Conservation (phyloP, 2,888 invertebrate genomes). For the Criorhina ranunculi region DNA sequence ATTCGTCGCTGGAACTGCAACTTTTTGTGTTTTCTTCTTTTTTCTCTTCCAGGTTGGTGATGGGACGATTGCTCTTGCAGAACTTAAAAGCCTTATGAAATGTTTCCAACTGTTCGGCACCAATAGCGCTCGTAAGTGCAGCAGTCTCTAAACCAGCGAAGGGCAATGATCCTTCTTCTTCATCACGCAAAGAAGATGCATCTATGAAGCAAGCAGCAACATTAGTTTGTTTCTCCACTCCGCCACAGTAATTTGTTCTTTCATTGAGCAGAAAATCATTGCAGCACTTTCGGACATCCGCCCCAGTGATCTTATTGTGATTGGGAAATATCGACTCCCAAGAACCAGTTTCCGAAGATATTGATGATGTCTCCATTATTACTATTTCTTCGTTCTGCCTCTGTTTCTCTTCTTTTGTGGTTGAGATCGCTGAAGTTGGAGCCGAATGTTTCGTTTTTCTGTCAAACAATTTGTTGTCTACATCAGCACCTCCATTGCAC, state of each 20-base stretch:
- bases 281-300: slow-evolving; percentile 84
- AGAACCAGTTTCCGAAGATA: slow-evolving; percentile 88
- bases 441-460: slow-evolving; percentile 61
- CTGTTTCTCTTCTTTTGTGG: slow-evolving; percentile 87
- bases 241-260: slow-evolving; percentile 79
- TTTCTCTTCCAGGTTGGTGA: slow-evolving; percentile 33
- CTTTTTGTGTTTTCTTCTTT: slow-evolving; percentile 62
- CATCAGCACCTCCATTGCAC: slow-evolving; percentile 70
- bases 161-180: slow-evolving; percentile 85
- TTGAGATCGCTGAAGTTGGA: slow-evolving; percentile 73
- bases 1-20: slow-evolving; percentile 79
- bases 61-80: slow-evolving; percentile 79
- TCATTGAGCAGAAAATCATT: slow-evolving; percentile 85
- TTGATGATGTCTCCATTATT: slow-evolving; percentile 87
- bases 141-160: slow-evolving; percentile 80
- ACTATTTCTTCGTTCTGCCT: slow-evolving; percentile 87
- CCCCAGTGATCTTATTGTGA: slow-evolving; percentile 67
- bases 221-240: slow-evolving; percentile 55
- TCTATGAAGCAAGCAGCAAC: slow-evolving; percentile 89
- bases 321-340: slow-evolving; percentile 88
- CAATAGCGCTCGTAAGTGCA: slow-evolving; percentile 34
- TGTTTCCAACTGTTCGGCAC: slow-evolving; percentile 81
- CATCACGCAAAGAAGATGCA: slow-evolving; percentile 90
- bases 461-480: slow-evolving; percentile 57
- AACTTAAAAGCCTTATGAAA: slow-evolving; percentile 84